phyloP scores from a whole-genome alignment of 2,888 invertebrate genomes.

The Brachypalpus laphriformis region DNA sequence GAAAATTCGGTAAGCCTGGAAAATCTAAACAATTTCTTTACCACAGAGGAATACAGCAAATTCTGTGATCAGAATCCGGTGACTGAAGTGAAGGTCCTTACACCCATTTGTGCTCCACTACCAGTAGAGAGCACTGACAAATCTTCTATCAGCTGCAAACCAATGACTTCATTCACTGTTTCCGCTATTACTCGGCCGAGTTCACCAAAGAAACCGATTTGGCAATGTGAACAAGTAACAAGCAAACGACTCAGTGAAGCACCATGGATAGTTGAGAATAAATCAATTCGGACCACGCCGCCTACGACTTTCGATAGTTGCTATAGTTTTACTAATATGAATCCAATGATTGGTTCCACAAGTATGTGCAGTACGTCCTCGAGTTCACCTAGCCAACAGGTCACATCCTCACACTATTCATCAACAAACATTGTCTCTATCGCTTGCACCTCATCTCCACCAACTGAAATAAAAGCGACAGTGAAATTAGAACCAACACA shows the following conservation, averaged over 20 bases:
- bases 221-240: not conserved
- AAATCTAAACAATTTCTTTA: conserved; percentile 75
- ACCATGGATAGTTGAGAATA: conserved; percentile 2
- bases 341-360: conserved; percentile 38
- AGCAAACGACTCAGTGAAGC: conserved; percentile 4
- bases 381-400: conserved; percentile 23
- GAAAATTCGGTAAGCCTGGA: conserved; percentile 71
- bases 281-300: not conserved
- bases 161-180: conserved; percentile 57
- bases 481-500: not conserved
- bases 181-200: conserved; percentile 55
- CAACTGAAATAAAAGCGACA: not conserved
- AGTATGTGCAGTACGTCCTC: conserved; percentile 4
- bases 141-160: conserved; percentile 20
- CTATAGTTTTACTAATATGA: conserved; percentile 15
- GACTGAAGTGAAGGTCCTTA: conserved; percentile 22
- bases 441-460: not conserved
- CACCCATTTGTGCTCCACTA: conserved; percentile 11
- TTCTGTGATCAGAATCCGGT: conserved; percentile 70
- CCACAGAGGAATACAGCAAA: conserved; percentile 74
- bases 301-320: conserved; percentile 10
- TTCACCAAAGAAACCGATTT: conserved; percentile 39
- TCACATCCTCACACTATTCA: not conserved
- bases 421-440: not conserved
- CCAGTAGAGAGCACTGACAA: conserved; percentile 8